Evolutionary conservation across 2,113 vertebrate species (phyloP).

Genomic region (Engystomops pustulosus): DNA sequence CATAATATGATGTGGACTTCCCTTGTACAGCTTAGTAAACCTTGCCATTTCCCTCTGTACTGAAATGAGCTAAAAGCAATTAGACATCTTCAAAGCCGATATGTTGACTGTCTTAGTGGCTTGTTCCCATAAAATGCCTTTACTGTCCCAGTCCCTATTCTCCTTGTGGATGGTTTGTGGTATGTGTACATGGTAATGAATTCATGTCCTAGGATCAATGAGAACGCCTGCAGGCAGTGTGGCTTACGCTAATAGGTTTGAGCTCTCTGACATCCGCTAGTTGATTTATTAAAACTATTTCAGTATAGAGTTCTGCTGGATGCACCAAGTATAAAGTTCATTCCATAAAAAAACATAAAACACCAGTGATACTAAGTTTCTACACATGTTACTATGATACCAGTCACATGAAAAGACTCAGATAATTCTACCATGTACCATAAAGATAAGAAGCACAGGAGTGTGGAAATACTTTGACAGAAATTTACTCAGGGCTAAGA

Average conservation of each 20-base stretch:
- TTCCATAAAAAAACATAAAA: background rate
- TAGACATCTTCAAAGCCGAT: slow-evolving; percentile 26
- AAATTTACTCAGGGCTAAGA: too few species aligned
- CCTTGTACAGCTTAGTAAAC: background rate
- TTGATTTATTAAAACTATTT: slow-evolving; percentile 6
- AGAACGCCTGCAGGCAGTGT: background rate
- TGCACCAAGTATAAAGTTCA: background rate
- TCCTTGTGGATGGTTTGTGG: slow-evolving; percentile 8
- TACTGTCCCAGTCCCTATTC: background rate
- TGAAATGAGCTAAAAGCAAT: background rate
- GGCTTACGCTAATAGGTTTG: background rate
- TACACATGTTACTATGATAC: background rate
- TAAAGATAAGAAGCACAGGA: too few species aligned
- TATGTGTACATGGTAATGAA: background rate
- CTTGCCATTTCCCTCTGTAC: background rate
- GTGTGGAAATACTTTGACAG: too few species aligned
- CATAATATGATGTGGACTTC: background rate
- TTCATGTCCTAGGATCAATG: slow-evolving; percentile 15
- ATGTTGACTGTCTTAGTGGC: background rate
- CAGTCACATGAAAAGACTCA: too few species aligned
- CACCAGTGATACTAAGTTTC: background rate
- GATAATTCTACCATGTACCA: too few species aligned
- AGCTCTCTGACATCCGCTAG: background rate
- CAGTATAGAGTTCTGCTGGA: background rate
- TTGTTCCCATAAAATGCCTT: slow-evolving; percentile 10